Evolutionary conservation across 2,888 invertebrate species (phyloP).

Genomic region (Troglohyphantes excavatus): DNA sequence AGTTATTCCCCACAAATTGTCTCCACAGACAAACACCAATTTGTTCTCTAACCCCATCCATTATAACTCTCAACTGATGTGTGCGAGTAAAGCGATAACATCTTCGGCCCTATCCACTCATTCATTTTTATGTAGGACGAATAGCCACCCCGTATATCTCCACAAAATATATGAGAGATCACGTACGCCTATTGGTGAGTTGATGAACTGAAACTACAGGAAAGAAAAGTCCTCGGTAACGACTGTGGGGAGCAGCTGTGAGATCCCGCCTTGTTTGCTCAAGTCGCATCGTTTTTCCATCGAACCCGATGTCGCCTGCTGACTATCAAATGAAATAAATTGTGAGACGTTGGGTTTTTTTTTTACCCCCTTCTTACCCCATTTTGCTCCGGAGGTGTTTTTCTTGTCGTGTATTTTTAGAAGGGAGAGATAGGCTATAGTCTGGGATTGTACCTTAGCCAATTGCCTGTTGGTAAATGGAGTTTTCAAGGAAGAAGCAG

Average conservation of each 20-base stretch:
- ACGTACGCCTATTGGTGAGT: slow-evolving; percentile 48
- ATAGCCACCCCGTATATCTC: background rate
- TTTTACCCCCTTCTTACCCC: slow-evolving; percentile 10
- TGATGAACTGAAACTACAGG: slow-evolving; percentile 44
- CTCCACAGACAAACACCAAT: background rate
- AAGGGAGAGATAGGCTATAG: background rate
- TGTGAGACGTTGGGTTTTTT: slow-evolving; percentile 22
- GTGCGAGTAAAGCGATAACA: slow-evolving; percentile 2
- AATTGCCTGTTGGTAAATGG: slow-evolving; percentile 2
- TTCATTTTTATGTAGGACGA: slow-evolving; percentile 39
- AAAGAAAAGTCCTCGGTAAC: background rate
- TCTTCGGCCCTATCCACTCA: slow-evolving; percentile 10
- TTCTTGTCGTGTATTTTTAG: background rate
- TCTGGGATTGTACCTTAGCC: background rate
- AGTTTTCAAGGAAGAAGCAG: background rate
- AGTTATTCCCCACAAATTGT: background rate
- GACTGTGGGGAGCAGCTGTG: slow-evolving; percentile 54
- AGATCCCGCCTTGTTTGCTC: slow-evolving; percentile 50
- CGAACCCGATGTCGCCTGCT: slow-evolving; percentile 43
- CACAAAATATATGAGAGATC: slow-evolving; percentile 45
- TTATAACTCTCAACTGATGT: background rate
- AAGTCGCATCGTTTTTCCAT: slow-evolving; percentile 51
- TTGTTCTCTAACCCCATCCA: background rate
- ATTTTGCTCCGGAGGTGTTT: slow-evolving; percentile 11
- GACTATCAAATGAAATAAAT: slow-evolving; percentile 64